Base-by-base conservation (phyloP, 2,113 vertebrate genomes). In the Micronycteris hirsuta region DNA sequence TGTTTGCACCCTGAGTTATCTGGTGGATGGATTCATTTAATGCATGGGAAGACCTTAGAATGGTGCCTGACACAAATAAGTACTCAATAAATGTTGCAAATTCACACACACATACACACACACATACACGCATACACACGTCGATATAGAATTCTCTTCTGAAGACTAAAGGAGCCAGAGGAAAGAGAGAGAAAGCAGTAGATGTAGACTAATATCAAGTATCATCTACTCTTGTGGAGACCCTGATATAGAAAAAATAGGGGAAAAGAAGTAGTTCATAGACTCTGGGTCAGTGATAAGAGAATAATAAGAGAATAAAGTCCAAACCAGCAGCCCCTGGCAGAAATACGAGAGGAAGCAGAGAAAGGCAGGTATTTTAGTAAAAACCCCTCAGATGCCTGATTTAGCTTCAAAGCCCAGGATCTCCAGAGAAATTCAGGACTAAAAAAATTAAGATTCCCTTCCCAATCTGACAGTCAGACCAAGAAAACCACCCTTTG, bases 401-500 rank as follows among this genome's bases (percentile, higher is more conserved):
- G 10, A 47, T 33, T 80, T 56, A 10, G 49, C 38, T 87, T 71
- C 43, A 38, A 96, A 63, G 12, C 61, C 31, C 19, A 28, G 15
- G 4, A n/a, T 41, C 56, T 54, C 63, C 31, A 74, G 81, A 92
- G 77, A 93, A 82, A 91, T 63, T n/a, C 22, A 8, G 31, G 22
- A 54, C 67, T 93, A 14, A 80, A 49, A 88, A 93, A 47, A 15
- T 61, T 22, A 76, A 74, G 47, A 56, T 43, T 22, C 88, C 71
- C 45, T 76, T 70, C 56, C 73, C 36, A 22, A 52, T 86, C 74
- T 74, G 87, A 91, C 67, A 54, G n/a, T 49, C 86, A 65, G 87
- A 93, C 74, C 73, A 77, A 93, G 96, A 97, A 98, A 98, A 97
- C 92, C 93, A 95, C 97, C 96, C 97, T 98, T 98, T 98, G 98